Conservation (phyloP, 2,797 vertebrate genomes). For the Sparus aurata region DNA sequence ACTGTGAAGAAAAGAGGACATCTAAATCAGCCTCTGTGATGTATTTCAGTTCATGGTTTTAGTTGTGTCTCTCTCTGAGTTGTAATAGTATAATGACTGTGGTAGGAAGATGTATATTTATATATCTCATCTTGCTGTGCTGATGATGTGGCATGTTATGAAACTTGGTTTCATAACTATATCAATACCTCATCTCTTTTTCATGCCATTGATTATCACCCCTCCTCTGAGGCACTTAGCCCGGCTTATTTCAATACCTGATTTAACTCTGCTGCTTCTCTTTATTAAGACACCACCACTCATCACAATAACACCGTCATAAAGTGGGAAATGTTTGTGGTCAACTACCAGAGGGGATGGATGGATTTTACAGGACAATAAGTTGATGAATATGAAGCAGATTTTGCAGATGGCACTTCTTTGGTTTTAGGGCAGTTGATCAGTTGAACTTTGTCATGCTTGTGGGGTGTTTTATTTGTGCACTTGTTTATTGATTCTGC, state of each 20-base stretch:
- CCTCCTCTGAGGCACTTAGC: constrained; percentile 64
- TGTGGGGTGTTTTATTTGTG: constrained; percentile 3
- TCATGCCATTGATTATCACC: constrained; percentile 77
- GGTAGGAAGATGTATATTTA: constrained; percentile 78
- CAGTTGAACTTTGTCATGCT: constrained; percentile 1
- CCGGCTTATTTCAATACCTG: constrained; percentile 66
- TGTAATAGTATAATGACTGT: constrained; percentile 73
- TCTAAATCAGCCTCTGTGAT: constrained; percentile 15
- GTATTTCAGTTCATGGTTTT: constrained; percentile 41
- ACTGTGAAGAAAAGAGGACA: neutral
- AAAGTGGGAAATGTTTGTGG: constrained; percentile 27
- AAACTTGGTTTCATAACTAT: constrained; percentile 85
- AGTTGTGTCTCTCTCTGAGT: constrained; percentile 25
- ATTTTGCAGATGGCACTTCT: constrained; percentile 21
- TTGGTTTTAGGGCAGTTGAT: constrained; percentile 1
- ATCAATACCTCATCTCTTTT: constrained; percentile 87
- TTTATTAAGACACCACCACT: constrained; percentile 59
- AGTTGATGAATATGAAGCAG: constrained; percentile 32
- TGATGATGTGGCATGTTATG: constrained; percentile 84
- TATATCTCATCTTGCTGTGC: constrained; percentile 76
- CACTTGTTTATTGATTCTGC: constrained; percentile 31
- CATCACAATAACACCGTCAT: constrained; percentile 39
- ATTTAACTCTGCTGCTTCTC: constrained; percentile 55
- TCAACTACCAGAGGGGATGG: constrained; percentile 18
- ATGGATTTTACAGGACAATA: constrained; percentile 53